Conservation (phyloP, 2,113 vertebrate genomes). For the Chinchilla lanigera region DNA sequence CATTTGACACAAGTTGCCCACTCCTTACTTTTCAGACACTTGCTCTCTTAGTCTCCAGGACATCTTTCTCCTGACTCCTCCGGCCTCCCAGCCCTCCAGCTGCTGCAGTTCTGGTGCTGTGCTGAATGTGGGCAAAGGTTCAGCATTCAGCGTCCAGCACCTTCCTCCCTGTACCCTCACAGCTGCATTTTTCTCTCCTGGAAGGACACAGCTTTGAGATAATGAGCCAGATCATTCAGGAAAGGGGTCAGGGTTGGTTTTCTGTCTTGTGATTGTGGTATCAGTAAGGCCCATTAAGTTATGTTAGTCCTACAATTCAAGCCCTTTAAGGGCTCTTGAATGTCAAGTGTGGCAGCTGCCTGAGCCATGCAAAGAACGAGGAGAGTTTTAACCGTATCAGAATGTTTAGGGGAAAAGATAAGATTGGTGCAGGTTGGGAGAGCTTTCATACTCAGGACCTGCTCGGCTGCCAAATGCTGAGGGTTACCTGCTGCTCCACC, state of each 20-base stretch:
- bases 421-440: accelerated
- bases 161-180: not conserved
- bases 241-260: not conserved
- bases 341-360: not conserved
- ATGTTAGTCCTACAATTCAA: not conserved
- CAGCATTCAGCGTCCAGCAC: too few relatives aligned
- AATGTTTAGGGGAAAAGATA: not conserved
- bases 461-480: too few relatives aligned
- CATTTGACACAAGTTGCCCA: not conserved
- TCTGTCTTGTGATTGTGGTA: not conserved
- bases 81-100: not conserved
- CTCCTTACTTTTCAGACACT: not conserved
- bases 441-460: not conserved
- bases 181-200: not conserved
- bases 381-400: not conserved
- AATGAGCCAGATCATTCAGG: not conserved
- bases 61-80: not conserved
- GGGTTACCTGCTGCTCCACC: not conserved
- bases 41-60: not conserved
- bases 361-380: too few relatives aligned
- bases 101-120: not conserved
- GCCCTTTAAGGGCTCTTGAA: not conserved
- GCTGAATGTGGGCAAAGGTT: not conserved
- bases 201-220: not conserved
- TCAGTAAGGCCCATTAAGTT: not conserved